Percentiles rank a stretch among this genome's conserved stretches.
phyloP scores from a whole-genome alignment of 2,797 vertebrate genomes.

The Halcyon badia region DNA sequence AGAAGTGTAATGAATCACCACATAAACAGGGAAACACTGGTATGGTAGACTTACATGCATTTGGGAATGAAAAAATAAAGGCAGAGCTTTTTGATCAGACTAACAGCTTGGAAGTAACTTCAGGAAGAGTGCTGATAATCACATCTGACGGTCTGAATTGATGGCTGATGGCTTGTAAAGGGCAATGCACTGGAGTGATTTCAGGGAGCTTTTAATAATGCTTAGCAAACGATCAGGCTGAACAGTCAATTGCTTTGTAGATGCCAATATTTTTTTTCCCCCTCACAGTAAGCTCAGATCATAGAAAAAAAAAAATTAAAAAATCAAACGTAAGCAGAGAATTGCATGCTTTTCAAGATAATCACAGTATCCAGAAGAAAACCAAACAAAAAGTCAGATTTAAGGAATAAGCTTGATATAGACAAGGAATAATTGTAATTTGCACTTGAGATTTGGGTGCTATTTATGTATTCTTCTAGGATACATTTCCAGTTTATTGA shows the following conservation, averaged over 20 bases:
- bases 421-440: background rate
- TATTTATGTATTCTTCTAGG: background rate
- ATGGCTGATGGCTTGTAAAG: slow-evolving; percentile 72
- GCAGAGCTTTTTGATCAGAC: slow-evolving; percentile 58
- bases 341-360: background rate
- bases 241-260: slow-evolving; percentile 4
- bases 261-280: slow-evolving; percentile 1
- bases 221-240: slow-evolving; percentile 63
- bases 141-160: slow-evolving; percentile 62
- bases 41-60: background rate
- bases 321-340: background rate
- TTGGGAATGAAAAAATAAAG: background rate
- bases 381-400: background rate
- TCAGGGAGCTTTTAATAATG: slow-evolving; percentile 74
- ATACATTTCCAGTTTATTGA: background rate
- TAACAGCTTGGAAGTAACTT: slow-evolving; percentile 63
- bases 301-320: background rate
- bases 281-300: background rate
- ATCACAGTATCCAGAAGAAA: background rate
- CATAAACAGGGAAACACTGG: background rate
- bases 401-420: background rate
- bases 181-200: slow-evolving; percentile 47
- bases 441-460: background rate
- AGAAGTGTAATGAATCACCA: background rate
- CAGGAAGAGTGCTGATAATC: slow-evolving; percentile 60